Evolutionary conservation across 2,888 invertebrate species (phyloP), one percentile per base, ranked within the genome.

Genomic region (Patella depressa): DNA sequence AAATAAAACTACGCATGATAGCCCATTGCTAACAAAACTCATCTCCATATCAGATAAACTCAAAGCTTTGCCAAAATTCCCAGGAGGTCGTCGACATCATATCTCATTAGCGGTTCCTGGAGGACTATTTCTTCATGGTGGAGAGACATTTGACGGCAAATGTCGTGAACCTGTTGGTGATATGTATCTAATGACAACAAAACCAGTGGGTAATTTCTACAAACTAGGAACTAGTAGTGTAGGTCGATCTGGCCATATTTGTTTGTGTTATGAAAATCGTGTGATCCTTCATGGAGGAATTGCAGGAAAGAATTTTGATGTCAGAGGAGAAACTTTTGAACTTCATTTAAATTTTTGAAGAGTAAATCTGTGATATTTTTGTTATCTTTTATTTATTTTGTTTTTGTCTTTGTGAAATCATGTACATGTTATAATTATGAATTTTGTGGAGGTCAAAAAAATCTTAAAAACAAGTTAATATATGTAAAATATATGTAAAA

Each of bases 71-170:
- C 55, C 82, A 11, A 90, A 90, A 80, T 80, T 83, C n/a, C 90
- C 90, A 15, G 81, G 85, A 73, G 89, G 90, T n/a, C 81, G 91
- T 17, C 90, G 88, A 82, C 85, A 89, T 80, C 91, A 91, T 78
- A 83, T 87, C 0, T 81, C 88, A 1, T 75, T 89, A n/a, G 76
- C 78, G 2, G 88, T 88, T 7, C 73, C 83, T 5, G 83, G 84
- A 1, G 80, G 82, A 45, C 77, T 90, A 5, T 79, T 91, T 2
- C 78, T 91, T 65, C 89, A 90, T 76, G 91, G 91, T 1, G 91
- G 91, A 0, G 91, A 91, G 80, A 90, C 91, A 0, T 91, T 91
- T 84, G 91, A 91, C 79, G 91, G 91, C 1, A 78, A 85, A 72
- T 84, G 80, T 54, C 80, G 88, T 45, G 89, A 89, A 74, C 91